phyloP scores from a whole-genome alignment of 2,113 vertebrate genomes.

The Calyptommatus sinebrachiatus region DNA sequence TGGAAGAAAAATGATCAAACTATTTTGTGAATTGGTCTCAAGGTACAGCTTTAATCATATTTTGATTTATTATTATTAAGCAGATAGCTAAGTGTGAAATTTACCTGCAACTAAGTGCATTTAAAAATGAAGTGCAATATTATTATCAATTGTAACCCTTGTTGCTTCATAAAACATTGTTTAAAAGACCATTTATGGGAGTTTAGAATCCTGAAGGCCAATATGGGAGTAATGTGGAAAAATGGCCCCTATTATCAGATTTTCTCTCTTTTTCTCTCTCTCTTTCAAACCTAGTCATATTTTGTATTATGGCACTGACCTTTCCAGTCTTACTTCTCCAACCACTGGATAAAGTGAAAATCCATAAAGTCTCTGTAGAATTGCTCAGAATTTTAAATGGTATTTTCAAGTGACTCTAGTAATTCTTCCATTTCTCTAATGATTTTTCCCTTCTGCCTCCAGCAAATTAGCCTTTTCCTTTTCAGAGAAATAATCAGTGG shows the following conservation, averaged over 20 bases:
- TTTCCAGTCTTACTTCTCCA: slow-evolving; percentile 17
- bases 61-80: not conserved
- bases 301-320: slow-evolving; percentile 8
- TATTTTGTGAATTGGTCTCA: not conserved
- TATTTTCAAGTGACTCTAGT: slow-evolving; percentile 34
- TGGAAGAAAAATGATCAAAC: not conserved
- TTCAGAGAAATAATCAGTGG: slow-evolving; percentile 37
- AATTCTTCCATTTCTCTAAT: slow-evolving; percentile 22
- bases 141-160: not conserved
- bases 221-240: not conserved
- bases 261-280: not conserved
- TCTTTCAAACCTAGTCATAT: slow-evolving; percentile 27
- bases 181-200: not conserved
- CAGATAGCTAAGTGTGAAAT: not conserved
- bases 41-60: not conserved
- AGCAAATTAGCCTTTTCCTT: slow-evolving; percentile 43
- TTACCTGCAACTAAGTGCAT: slow-evolving; percentile 5
- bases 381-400: slow-evolving; percentile 26
- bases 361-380: slow-evolving; percentile 23
- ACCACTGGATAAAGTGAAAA: slow-evolving; percentile 41
- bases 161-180: not conserved
- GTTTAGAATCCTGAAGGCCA: slow-evolving; percentile 13
- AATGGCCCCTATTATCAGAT: not conserved
- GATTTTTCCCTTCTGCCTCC: slow-evolving; percentile 28
- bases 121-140: not conserved